These are phyloP conservation scores for Sarcophaga caerulescens DNA, from an alignment of 2,888 invertebrate genomes.

Conservation along the genomic window DNA sequence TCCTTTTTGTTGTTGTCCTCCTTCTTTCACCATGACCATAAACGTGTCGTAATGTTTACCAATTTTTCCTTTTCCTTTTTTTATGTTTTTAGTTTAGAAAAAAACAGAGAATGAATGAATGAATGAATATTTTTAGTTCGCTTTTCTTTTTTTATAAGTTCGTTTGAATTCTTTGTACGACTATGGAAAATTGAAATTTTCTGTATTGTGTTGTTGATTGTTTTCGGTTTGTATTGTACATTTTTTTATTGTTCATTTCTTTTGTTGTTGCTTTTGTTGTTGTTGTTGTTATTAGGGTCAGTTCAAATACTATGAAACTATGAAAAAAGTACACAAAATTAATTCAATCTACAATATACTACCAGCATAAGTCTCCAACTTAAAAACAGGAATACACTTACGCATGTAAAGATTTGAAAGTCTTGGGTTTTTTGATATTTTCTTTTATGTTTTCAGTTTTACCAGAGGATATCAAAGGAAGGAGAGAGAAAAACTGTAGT, in stretches of 20 bases:
- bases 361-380: too few species aligned
- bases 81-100: slow-evolving; percentile 8
- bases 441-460: slow-evolving; percentile 4
- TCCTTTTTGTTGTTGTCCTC: too few species aligned
- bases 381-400: neutral
- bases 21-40: slow-evolving; percentile 32
- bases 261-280: neutral
- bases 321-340: slow-evolving; percentile 26
- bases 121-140: too few species aligned
- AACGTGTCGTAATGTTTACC: slow-evolving; percentile 53
- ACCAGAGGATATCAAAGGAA: neutral
- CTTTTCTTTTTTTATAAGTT: neutral
- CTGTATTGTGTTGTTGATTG: slow-evolving; percentile 46
- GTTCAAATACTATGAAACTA: slow-evolving; percentile 23
- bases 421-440: neutral
- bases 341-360: neutral
- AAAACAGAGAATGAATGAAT: neutral
- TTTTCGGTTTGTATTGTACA: slow-evolving; percentile 43
- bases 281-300: slow-evolving; percentile 53
- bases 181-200: slow-evolving; percentile 57
- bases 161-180: slow-evolving; percentile 14
- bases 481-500: neutral
- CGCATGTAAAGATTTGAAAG: slow-evolving; percentile 42
- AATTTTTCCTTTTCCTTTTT: slow-evolving; percentile 25
- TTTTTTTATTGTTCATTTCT: slow-evolving; percentile 28